Conservation (phyloP, 2,797 vertebrate species). For the Hylomyscus alleni region DNA sequence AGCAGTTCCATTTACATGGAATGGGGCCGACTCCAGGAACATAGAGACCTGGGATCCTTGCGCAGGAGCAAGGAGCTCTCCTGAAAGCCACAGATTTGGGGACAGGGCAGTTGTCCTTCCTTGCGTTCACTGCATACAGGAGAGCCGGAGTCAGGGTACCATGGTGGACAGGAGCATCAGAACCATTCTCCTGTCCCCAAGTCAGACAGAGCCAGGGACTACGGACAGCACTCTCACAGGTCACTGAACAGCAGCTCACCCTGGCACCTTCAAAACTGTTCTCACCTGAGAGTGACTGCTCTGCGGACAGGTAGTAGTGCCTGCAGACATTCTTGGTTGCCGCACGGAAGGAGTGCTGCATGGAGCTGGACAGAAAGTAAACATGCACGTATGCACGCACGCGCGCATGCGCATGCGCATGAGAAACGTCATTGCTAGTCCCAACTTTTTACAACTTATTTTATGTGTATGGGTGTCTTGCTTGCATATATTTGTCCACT, state of each 20-base stretch:
- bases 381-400: rapidly evolving
- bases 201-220: neutral
- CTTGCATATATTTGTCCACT: neutral
- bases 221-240: neutral
- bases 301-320: neutral
- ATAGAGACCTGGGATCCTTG: neutral
- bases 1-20: neutral
- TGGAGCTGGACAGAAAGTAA: neutral
- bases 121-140: neutral
- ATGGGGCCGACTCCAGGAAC: neutral
- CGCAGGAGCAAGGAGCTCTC: too few relatives aligned
- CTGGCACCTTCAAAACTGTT: neutral
- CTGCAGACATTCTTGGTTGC: neutral
- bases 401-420: neutral
- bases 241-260: neutral
- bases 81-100: neutral
- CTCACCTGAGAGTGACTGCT: neutral
- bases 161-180: neutral
- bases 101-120: neutral
- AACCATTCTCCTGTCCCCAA: neutral
- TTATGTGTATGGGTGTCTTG: neutral
- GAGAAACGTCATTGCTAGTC: neutral
- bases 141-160: neutral
- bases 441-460: neutral
- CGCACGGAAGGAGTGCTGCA: neutral